Evolutionary conservation across 2,888 invertebrate species (phyloP).

Genomic region (Morpho achilles): DNA sequence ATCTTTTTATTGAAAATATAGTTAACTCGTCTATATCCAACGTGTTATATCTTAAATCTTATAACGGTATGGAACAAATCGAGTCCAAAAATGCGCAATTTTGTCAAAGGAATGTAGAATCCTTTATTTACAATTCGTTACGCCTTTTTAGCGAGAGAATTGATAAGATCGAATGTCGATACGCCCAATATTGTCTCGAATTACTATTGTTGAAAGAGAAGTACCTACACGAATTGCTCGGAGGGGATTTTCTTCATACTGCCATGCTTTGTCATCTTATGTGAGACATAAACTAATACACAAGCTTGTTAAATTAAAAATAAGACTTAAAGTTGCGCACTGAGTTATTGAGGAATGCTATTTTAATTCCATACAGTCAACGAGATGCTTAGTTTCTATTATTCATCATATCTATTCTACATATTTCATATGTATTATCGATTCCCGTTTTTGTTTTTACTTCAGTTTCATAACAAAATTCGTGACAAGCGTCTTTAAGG

Average conservation of each 20-base stretch:
- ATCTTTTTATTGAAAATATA: no score
- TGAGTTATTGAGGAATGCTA: no score
- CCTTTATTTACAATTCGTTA: constrained; percentile 72
- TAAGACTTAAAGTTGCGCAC: no score
- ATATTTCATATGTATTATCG: no score
- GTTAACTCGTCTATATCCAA: no score
- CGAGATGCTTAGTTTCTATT: no score
- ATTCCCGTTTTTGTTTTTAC: background rate
- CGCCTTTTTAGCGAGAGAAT: constrained; percentile 57
- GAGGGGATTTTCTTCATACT: constrained; percentile 20
- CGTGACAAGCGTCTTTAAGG: no score
- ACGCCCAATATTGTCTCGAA: constrained; percentile 65
- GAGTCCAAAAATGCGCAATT: constrained; percentile 30
- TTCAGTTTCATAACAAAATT: background rate
- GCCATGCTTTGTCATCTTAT: background rate
- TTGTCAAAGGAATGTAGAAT: constrained; percentile 55
- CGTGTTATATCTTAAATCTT: background rate
- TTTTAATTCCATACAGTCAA: no score
- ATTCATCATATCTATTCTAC: no score
- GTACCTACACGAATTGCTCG: constrained; percentile 41
- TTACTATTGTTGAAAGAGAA: constrained; percentile 61
- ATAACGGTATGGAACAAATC: background rate
- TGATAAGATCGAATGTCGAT: constrained; percentile 69
- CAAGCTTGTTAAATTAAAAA: no score
- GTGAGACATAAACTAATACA: no score